phyloP scores from a whole-genome alignment of 1,140 invertebrate genomes.

The Zaprionus africanus region DNA sequence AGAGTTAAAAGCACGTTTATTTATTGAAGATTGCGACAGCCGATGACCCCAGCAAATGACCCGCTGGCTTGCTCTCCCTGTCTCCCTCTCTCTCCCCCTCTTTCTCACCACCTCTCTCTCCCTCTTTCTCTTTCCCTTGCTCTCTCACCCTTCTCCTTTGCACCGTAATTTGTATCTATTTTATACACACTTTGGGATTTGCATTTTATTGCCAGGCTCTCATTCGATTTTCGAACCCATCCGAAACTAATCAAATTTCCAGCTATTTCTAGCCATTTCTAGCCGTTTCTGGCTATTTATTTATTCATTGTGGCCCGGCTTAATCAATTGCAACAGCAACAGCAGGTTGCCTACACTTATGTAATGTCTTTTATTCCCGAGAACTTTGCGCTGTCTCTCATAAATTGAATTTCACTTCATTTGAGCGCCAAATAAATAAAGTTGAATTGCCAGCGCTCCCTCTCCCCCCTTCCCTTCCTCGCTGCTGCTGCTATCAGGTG shows the following conservation, averaged over 20 bases:
- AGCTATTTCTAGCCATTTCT: slow-evolving; percentile 58
- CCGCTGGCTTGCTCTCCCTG: neutral
- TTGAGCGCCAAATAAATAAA: slow-evolving; percentile 60
- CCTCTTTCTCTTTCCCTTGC: neutral
- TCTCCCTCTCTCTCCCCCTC: neutral
- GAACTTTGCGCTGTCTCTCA: slow-evolving; percentile 28
- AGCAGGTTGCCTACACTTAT: neutral
- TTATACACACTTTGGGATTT: slow-evolving; percentile 61
- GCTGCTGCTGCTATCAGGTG: slow-evolving; percentile 26
- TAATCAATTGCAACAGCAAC: slow-evolving; percentile 22
- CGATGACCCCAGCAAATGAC: slow-evolving; percentile 20
- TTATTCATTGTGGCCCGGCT: slow-evolving; percentile 38
- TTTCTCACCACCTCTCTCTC: neutral
- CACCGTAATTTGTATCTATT: slow-evolving; percentile 51
- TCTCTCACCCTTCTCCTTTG: neutral
- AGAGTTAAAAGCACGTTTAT: slow-evolving; percentile 23
- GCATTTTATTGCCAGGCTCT: slow-evolving; percentile 53
- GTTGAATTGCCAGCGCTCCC: neutral
- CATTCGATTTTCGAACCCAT: slow-evolving; percentile 37
- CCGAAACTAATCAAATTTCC: slow-evolving; percentile 67
- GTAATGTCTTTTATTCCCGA: slow-evolving; percentile 40
- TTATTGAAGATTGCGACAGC: slow-evolving; percentile 37
- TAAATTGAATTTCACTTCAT: slow-evolving; percentile 52
- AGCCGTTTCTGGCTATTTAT: slow-evolving; percentile 57
- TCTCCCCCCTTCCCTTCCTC: neutral